Evolutionary conservation across 2,888 invertebrate genomes (phyloP).

Genomic region (Agonopterix arenella): DNA sequence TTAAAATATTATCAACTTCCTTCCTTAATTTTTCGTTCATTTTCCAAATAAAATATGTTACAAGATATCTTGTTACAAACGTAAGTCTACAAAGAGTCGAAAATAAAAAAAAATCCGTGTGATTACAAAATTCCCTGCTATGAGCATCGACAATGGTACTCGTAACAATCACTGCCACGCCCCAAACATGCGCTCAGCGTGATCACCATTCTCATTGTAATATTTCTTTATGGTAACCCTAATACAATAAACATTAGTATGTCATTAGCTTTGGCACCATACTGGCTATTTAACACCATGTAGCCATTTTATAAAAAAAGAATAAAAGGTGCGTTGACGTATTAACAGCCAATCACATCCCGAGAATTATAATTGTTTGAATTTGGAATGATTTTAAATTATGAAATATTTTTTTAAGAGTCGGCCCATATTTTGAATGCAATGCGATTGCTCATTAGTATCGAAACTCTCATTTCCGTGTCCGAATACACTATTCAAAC

Average conservation of each 20-base stretch:
- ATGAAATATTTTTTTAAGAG: neutral
- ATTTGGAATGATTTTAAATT: slow-evolving; percentile 8
- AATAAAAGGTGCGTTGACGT: slow-evolving; percentile 26
- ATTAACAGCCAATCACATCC: slow-evolving; percentile 23
- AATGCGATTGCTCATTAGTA: neutral
- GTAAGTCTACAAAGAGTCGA: too few relatives aligned
- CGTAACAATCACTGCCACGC: slow-evolving; percentile 59
- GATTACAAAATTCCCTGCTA: slow-evolving; percentile 58
- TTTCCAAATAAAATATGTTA: too few relatives aligned
- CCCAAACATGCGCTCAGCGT: slow-evolving; percentile 71
- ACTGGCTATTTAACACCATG: slow-evolving; percentile 59
- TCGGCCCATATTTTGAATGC: neutral
- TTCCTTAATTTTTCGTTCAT: neutral
- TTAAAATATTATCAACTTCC: neutral
- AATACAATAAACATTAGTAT: slow-evolving; percentile 73
- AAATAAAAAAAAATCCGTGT: slow-evolving; percentile 36
- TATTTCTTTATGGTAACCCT: slow-evolving; percentile 65
- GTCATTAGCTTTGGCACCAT: slow-evolving; percentile 65
- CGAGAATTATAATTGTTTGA: slow-evolving; percentile 8
- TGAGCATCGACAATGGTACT: slow-evolving; percentile 59
- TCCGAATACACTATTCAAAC: slow-evolving; percentile 55
- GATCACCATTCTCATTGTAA: slow-evolving; percentile 66
- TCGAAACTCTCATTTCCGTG: slow-evolving; percentile 32
- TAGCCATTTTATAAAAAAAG: slow-evolving; percentile 26
- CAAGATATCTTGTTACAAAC: too few relatives aligned